A percentile compares a stretch with the other conserved stretches of the same genome.
Conservation (phyloP, 2,888 invertebrate genomes). For the Brenthis daphne region DNA sequence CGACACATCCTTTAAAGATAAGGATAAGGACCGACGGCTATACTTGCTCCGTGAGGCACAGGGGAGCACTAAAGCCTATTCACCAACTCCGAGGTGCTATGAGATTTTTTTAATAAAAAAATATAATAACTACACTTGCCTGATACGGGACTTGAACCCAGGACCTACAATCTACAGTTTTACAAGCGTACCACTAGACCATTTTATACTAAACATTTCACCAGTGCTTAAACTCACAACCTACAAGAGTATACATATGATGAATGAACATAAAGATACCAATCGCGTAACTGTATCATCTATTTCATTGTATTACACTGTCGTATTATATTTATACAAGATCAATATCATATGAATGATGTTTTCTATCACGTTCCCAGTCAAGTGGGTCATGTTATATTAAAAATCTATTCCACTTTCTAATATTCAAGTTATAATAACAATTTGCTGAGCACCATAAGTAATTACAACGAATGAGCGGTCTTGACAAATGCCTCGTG, state of each 20-base stretch:
- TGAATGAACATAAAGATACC: constrained; percentile 58
- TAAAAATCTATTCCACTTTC: constrained; percentile 55
- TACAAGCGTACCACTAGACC: too few relatives aligned
- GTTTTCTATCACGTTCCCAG: constrained; percentile 45
- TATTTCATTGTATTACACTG: constrained; percentile 69
- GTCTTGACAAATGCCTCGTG: constrained; percentile 75
- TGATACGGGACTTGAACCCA: too few relatives aligned
- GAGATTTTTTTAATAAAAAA: too few relatives aligned
- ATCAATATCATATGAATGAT: constrained; percentile 61
- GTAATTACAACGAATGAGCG: constrained; percentile 68
- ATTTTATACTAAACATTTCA: constrained; percentile 19
- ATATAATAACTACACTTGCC: too few relatives aligned
- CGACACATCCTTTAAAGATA: too few relatives aligned
- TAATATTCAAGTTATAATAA: constrained; percentile 63
- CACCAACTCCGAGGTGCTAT: too few relatives aligned
- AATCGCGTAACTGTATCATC: constrained; percentile 55
- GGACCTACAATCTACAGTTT: too few relatives aligned
- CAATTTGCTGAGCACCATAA: constrained; percentile 72
- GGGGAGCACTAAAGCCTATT: too few relatives aligned
- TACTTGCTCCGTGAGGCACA: too few relatives aligned
- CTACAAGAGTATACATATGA: constrained; percentile 44
- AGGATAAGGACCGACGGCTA: too few relatives aligned
- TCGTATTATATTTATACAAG: constrained; percentile 71
- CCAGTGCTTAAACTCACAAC: constrained; percentile 8
- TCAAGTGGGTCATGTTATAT: constrained; percentile 49